Evolutionary conservation across 1,140 invertebrate genomes (phyloP).

Genomic region (Apis laboriosa): DNA sequence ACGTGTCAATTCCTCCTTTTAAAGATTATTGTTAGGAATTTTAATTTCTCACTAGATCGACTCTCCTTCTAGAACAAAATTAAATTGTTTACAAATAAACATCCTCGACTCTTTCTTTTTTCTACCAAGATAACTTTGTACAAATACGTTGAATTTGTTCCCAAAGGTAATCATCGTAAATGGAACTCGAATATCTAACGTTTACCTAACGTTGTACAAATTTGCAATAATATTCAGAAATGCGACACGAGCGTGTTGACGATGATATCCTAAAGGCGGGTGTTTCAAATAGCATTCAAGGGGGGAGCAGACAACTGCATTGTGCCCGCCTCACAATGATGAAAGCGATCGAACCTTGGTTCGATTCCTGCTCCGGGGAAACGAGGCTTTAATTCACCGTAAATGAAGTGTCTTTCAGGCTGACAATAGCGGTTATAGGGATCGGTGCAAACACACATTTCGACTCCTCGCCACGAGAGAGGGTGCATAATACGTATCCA

Average conservation of each 20-base stretch:
- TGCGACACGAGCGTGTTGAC: neutral
- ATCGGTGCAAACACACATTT: conserved; percentile 29
- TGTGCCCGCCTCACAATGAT: conserved; percentile 26
- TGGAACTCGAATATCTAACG: no score
- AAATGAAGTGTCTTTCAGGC: conserved; percentile 55
- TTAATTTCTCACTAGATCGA: no score
- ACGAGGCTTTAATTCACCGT: conserved; percentile 51
- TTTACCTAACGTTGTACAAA: neutral
- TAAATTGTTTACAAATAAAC: no score
- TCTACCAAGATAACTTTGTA: neutral
- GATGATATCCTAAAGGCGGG: neutral
- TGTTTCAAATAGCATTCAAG: conserved; percentile 30
- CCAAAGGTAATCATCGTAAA: no score
- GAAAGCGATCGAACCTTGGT: conserved; percentile 30
- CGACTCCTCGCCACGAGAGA: conserved; percentile 6
- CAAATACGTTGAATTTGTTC: no score
- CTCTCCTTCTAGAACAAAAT: no score
- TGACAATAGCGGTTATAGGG: conserved; percentile 34
- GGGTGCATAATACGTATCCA: conserved; percentile 36
- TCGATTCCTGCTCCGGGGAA: conserved; percentile 13
- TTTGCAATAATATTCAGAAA: neutral
- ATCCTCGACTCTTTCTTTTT: no score
- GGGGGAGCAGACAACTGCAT: conserved; percentile 5
- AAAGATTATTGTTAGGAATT: no score
- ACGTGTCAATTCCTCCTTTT: no score